Evolutionary conservation across 2,797 vertebrate genomes (phyloP).

Genomic region (Labroides dimidiatus): DNA sequence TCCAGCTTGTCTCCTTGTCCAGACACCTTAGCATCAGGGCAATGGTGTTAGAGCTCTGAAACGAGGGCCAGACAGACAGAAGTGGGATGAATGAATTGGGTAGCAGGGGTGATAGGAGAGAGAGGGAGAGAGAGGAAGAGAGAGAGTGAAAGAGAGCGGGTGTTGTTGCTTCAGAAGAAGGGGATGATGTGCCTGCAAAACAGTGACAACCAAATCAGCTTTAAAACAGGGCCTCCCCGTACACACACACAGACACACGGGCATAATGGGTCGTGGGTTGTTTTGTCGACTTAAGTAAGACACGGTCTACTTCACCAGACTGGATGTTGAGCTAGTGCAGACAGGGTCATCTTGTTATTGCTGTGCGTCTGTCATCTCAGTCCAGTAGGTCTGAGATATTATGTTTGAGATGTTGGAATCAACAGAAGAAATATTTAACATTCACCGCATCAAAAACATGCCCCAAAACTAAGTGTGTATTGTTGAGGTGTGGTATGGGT

Average conservation of each 20-base stretch:
- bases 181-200: constrained; percentile 75
- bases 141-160: not conserved
- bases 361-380: constrained; percentile 63
- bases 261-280: constrained; percentile 67
- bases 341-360: constrained; percentile 69
- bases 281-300: constrained; percentile 76
- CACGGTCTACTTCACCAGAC: constrained; percentile 76
- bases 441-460: constrained; percentile 53
- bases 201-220: constrained; percentile 74
- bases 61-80: constrained; percentile 76
- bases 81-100: constrained; percentile 78
- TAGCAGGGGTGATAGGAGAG: constrained; percentile 60
- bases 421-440: constrained; percentile 44
- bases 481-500: constrained; percentile 35
- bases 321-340: constrained; percentile 63
- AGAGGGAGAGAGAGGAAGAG: constrained; percentile 14
- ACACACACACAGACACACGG: constrained; percentile 55
- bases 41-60: constrained; percentile 78
- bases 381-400: constrained; percentile 44
- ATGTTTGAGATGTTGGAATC: constrained; percentile 45
- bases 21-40: constrained; percentile 80
- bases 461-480: constrained; percentile 48
- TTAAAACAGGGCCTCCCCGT: constrained; percentile 62
- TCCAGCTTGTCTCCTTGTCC: constrained; percentile 77
- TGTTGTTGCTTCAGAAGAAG: constrained; percentile 61